Base-by-base conservation (phyloP, 2,888 invertebrate genomes). In the Trilocha varians region DNA sequence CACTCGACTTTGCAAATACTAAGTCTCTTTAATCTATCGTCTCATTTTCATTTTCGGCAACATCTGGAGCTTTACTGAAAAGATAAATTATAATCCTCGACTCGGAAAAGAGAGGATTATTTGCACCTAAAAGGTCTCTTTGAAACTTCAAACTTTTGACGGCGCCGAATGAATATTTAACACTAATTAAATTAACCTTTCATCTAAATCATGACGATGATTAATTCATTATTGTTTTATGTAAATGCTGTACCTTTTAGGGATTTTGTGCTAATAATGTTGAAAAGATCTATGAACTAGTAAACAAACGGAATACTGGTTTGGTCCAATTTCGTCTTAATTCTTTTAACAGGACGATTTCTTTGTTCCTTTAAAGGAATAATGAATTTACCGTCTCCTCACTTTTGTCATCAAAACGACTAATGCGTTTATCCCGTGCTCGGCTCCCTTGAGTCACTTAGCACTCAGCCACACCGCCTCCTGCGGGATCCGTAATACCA, bases 381-480 rank as follows among this genome's bases (percentile, higher is more conserved):
- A 25, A 25, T 9, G 25, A 32, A 42, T 49, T 55, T 49, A 47
- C 42, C n/a, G 36, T 25, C 34, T 17, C 34, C 45, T 47, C 45
- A 43, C 41, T 50, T 46, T 49, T 49, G 43, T 50, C 47, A 41
- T 47, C 49, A 34, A 42, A 38, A 35, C 45, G 36, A 38, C 44
- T 59, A 61, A 63, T 55, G 43, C 50, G 44, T 44, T 63, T 62
- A 60, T 41, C 39, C 46, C 39, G 46, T 40, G 2, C 25, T 25
- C 25, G 8, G 8, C 6, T 9, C 3, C 11, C 25, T 25, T 41
- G 40, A 50, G 49, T 50, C 59, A 60, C 62, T 67, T 57, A 58
- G 51, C 41, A 39, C 14, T 38, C 32, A 44, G 44, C 42, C 45
- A 43, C 50, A 39, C 41, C 52, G 45, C 48, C 41, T 49, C 47